Conservation (phyloP, 2,113 vertebrate species). For the Amblyornis subalaris region DNA sequence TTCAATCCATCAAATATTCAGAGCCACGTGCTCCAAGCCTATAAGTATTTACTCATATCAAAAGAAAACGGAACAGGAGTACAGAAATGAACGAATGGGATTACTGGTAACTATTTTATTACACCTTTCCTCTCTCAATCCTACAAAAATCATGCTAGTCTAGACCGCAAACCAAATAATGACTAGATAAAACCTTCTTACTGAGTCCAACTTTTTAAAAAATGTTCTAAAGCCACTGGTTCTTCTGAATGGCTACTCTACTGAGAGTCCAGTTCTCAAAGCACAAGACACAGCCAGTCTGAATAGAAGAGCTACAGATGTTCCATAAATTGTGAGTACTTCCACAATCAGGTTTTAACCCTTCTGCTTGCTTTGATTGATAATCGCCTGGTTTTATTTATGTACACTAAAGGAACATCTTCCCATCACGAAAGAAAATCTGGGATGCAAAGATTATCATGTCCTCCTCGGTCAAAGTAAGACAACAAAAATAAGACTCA, state of each 20-base stretch:
- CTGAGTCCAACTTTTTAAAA: neutral
- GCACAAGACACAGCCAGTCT: neutral
- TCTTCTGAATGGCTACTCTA: neutral
- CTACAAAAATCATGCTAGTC: neutral
- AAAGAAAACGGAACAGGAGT: neutral
- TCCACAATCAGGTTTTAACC: neutral
- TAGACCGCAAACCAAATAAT: neutral
- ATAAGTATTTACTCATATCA: neutral
- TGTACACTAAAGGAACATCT: neutral
- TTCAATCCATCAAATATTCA: neutral
- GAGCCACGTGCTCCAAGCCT: neutral
- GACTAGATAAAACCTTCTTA: neutral
- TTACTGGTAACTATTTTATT: neutral
- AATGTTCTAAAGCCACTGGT: neutral
- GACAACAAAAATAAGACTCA: neutral
- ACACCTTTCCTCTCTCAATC: neutral
- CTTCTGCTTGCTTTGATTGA: accelerated
- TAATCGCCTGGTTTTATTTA: neutral
- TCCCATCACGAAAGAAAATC: neutral
- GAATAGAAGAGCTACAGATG: neutral
- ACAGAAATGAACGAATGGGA: neutral
- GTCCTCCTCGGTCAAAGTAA: neutral
- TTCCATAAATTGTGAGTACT: neutral
- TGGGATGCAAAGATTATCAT: neutral
- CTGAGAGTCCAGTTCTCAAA: neutral